Conservation (phyloP, 1,140 invertebrate genomes). For the Apis dorsata region DNA sequence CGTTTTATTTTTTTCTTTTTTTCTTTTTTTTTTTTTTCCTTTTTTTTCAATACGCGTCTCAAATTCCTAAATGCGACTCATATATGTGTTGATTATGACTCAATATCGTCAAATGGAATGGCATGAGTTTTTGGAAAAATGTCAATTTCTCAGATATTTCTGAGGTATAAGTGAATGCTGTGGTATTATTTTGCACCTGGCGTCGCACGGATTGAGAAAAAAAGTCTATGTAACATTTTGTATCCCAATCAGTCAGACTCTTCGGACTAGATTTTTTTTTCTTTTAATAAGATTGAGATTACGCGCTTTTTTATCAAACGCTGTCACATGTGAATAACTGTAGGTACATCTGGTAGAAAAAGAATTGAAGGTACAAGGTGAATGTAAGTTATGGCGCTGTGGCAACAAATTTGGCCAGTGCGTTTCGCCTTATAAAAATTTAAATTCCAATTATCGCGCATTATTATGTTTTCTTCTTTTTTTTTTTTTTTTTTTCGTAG, state of each 20-base stretch:
- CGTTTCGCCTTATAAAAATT: conserved; percentile 39
- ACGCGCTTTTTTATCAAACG: conserved; percentile 64
- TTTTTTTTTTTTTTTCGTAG: background rate
- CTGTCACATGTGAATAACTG: conserved; percentile 59
- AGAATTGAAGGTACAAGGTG: conserved; percentile 58
- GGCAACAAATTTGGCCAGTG: conserved; percentile 49
- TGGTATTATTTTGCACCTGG: conserved; percentile 34
- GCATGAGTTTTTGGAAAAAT: conserved; percentile 59
- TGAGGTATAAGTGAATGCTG: conserved; percentile 43
- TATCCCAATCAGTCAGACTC: conserved; percentile 65
- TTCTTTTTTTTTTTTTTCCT: background rate
- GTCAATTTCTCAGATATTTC: conserved; percentile 43
- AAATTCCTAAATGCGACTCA: conserved; percentile 41
- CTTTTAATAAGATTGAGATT: conserved; percentile 60
- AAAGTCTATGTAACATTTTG: conserved; percentile 56
- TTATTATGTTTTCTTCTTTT: background rate
- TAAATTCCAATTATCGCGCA: conserved; percentile 21
- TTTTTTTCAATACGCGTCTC: conserved; percentile 12
- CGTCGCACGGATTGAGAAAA: conserved; percentile 44
- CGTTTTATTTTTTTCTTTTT: background rate
- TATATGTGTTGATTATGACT: conserved; percentile 46
- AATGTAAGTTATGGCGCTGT: conserved; percentile 39
- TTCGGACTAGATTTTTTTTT: conserved; percentile 70
- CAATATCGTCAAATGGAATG: conserved; percentile 64
- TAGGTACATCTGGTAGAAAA: conserved; percentile 64